phyloP scores from a whole-genome alignment of 2,888 invertebrate genomes.

The Eumacrocentrus americanus region DNA sequence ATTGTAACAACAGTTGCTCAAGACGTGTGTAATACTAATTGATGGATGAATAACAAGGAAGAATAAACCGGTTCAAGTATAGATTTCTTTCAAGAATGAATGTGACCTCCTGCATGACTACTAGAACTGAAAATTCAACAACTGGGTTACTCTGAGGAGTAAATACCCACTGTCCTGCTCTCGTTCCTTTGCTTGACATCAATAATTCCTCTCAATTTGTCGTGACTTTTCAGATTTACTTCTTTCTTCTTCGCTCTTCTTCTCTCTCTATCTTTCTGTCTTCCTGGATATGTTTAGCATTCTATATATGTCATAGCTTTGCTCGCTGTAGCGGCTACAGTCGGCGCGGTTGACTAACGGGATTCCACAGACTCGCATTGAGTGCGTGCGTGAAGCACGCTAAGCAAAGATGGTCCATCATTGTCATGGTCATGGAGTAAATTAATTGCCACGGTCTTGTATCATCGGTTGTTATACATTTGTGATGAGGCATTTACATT shows the following conservation, averaged over 20 bases:
- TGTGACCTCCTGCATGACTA: no score
- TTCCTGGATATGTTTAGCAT: constrained; percentile 33
- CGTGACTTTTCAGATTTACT: constrained; percentile 4
- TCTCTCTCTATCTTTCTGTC: constrained; percentile 24
- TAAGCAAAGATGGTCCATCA: constrained; percentile 20
- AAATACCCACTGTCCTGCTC: no score
- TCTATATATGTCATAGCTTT: constrained; percentile 44
- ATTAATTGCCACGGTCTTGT: constrained; percentile 14
- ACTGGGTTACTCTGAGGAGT: no score
- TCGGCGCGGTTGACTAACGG: constrained; percentile 46
- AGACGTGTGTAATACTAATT: neutral
- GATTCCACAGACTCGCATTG: constrained; percentile 44
- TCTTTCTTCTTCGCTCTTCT: constrained; percentile 15
- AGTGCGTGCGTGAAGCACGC: constrained; percentile 41
- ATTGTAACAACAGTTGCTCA: neutral
- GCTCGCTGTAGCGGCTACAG: constrained; percentile 29
- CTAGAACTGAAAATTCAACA: neutral
- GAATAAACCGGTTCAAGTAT: no score
- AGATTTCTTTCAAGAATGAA: no score
- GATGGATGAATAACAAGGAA: neutral
- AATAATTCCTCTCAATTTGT: neutral
- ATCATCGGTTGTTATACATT: constrained; percentile 19
- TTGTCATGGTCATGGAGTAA: constrained; percentile 15
- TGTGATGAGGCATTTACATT: constrained; percentile 14
- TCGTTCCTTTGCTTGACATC: neutral